phyloP scores from a whole-genome alignment of 2,797 vertebrate genomes.

The Sciurus vulgaris region DNA sequence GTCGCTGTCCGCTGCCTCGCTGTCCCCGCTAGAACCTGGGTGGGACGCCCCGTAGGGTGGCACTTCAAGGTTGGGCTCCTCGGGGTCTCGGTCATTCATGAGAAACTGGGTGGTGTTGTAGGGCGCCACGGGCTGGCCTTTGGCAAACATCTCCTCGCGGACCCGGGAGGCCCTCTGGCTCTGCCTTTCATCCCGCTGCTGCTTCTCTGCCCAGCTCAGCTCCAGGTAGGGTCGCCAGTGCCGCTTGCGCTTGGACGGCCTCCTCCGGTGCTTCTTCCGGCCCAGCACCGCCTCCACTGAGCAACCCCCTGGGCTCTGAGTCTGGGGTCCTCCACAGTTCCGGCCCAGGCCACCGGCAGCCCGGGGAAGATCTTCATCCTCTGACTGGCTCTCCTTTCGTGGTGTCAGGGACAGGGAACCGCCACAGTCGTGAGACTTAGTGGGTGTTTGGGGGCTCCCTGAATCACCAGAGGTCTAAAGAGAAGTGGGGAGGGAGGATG shows the following conservation, averaged over 20 bases:
- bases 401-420: conserved; percentile 20
- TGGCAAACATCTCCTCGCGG: conserved; percentile 75
- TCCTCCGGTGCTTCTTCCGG: conserved; percentile 74
- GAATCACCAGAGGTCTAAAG: conserved; percentile 41
- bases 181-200: conserved; percentile 77
- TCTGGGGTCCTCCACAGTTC: neutral
- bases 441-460: conserved; percentile 22
- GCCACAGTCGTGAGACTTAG: conserved; percentile 21
- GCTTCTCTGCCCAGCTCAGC: conserved; percentile 82
- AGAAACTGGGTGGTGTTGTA: conserved; percentile 83
- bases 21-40: conserved; percentile 73
- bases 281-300: neutral
- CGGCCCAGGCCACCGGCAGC: neutral
- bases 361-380: conserved; percentile 26
- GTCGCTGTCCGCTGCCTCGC: conserved; percentile 80
- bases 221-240: conserved; percentile 81
- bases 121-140: conserved; percentile 77
- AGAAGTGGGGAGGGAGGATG: neutral
- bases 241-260: conserved; percentile 73
- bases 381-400: conserved; percentile 40
- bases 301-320: neutral
- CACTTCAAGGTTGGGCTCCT: conserved; percentile 79
- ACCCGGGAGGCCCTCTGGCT: conserved; percentile 75
- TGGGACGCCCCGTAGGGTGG: conserved; percentile 41
- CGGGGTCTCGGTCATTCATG: conserved; percentile 74